These are phyloP conservation scores for Ailuropoda melanoleuca DNA, from an alignment of 2,113 vertebrate genomes.

Conservation along the genomic window DNA sequence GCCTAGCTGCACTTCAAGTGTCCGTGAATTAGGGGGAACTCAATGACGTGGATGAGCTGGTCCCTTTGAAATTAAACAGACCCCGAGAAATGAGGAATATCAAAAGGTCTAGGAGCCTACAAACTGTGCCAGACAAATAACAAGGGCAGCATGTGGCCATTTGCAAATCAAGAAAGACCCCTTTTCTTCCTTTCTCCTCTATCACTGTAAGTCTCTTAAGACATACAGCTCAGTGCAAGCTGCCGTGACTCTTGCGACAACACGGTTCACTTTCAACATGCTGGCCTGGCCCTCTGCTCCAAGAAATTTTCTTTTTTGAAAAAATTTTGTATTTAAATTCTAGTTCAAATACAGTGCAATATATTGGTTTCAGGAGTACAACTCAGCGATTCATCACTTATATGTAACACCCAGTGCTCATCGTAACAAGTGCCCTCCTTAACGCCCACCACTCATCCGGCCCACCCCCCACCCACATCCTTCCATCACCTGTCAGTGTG, in stretches of 20 bases:
- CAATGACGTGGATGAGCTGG: neutral
- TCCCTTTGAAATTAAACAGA: conserved; percentile 23
- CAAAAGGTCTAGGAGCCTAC: neutral
- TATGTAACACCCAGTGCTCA: neutral
- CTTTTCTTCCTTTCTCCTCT: neutral
- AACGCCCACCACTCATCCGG: neutral
- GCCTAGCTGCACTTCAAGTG: neutral
- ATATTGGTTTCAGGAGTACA: neutral
- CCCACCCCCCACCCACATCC: neutral
- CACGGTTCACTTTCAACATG: neutral
- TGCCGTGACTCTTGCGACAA: neutral
- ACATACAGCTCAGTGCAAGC: accelerated
- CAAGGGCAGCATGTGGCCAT: neutral
- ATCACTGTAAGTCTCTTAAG: neutral
- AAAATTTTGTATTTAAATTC: neutral
- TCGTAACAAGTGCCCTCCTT: neutral
- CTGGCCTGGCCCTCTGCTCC: neutral
- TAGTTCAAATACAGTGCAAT: neutral
- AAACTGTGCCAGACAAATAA: neutral
- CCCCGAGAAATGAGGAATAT: neutral
- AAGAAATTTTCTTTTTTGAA: neutral
- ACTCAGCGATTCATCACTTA: neutral
- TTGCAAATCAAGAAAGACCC: neutral
- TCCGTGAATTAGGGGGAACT: neutral
- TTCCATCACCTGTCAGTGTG: neutral